Percentiles rank a stretch among this genome's conserved stretches.
Evolutionary conservation across 2,113 vertebrate genomes (phyloP).

Genomic region (Sceloporus tristichus): DNA sequence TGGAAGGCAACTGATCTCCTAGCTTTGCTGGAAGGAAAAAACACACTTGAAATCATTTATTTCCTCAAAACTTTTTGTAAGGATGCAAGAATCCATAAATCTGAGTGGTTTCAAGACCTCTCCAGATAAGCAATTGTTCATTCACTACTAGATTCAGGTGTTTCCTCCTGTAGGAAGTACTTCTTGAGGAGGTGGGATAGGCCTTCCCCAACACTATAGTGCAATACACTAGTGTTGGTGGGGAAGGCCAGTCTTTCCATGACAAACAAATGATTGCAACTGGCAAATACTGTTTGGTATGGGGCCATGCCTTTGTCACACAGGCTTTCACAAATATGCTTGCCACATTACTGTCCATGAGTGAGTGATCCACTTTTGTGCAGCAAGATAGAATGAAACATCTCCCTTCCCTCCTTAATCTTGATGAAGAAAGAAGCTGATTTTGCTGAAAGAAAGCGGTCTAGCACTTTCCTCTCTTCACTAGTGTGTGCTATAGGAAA

Average conservation of each 20-base stretch:
- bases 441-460: no score
- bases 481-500: no score
- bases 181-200: background rate
- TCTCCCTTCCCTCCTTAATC: background rate
- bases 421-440: no score
- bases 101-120: background rate
- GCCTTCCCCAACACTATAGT: no score
- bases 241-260: background rate
- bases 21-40: background rate
- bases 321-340: background rate
- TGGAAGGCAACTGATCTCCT: background rate
- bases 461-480: no score
- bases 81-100: background rate
- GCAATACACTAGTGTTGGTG: background rate
- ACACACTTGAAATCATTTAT: background rate
- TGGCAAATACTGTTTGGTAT: background rate
- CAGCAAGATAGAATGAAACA: no score
- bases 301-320: background rate
- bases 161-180: background rate
- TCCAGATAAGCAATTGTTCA: background rate
- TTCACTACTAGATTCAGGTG: background rate
- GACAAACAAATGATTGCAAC: background rate
- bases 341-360: background rate
- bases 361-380: no score
- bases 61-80: background rate